These are phyloP conservation scores for Caerostris darwini DNA, from an alignment of 1,140 invertebrate genomes.

Conservation along the genomic window DNA sequence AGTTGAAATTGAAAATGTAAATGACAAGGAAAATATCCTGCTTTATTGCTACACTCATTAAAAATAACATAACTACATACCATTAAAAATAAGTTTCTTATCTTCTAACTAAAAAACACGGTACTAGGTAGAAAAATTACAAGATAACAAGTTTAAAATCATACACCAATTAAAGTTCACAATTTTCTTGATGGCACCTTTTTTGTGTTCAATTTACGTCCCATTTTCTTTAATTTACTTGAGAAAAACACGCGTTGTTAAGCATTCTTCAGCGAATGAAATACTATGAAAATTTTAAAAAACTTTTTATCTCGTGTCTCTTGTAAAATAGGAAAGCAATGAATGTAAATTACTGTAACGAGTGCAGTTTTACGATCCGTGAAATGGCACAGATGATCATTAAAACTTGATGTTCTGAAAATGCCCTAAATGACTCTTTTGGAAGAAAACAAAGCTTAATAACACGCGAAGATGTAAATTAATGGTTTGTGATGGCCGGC, in stretches of 20 bases:
- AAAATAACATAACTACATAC: background rate
- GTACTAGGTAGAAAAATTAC: background rate
- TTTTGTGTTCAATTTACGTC: background rate
- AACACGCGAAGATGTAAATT: constrained; percentile 57
- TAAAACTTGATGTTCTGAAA: constrained; percentile 51
- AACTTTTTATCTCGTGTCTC: background rate
- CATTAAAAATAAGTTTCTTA: background rate
- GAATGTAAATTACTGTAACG: constrained; percentile 55
- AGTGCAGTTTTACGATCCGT: constrained; percentile 29
- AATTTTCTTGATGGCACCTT: background rate
- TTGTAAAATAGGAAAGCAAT: constrained; percentile 38
- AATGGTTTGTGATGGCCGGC: constrained; percentile 24
- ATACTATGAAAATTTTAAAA: constrained; percentile 21
- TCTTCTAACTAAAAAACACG: background rate
- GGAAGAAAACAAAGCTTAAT: constrained; percentile 52
- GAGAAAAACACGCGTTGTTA: background rate
- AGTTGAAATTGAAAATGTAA: no score
- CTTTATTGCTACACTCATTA: background rate
- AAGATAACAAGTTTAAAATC: no score
- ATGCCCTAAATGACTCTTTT: constrained; percentile 9
- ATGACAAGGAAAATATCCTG: no score
- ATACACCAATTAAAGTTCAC: background rate
- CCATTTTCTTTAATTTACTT: background rate
- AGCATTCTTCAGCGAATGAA: background rate
- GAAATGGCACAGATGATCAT: constrained; percentile 51